phyloP scores from a whole-genome alignment of 1,140 invertebrate genomes.

The Phthorimaea operculella region DNA sequence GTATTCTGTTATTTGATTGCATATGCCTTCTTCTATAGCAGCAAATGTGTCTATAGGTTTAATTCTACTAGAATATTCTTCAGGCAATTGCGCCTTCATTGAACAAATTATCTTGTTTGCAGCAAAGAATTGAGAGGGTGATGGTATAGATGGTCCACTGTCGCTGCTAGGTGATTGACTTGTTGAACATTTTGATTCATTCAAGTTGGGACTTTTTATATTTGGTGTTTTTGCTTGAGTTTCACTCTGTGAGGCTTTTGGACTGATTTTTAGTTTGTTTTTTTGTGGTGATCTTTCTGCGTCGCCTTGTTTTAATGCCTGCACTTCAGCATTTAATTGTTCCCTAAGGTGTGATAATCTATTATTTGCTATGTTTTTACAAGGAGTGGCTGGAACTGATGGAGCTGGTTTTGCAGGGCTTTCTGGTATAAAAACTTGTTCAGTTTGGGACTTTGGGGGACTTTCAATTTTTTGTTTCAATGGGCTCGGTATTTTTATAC shows the following conservation, averaged over 20 bases:
- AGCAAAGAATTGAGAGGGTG: conserved; percentile 57
- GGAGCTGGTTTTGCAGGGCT: neutral
- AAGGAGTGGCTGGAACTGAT: conserved; percentile 1
- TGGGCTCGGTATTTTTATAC: neutral
- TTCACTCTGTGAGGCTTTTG: conserved; percentile 12
- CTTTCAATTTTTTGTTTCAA: neutral
- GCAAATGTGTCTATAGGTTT: conserved; percentile 57
- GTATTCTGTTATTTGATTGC: conserved; percentile 48
- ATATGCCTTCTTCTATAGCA: conserved; percentile 55
- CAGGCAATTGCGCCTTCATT: conserved; percentile 57
- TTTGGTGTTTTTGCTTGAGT: conserved; percentile 8
- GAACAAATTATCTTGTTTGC: conserved; percentile 61
- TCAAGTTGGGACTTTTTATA: conserved; percentile 33
- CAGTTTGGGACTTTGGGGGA: neutral
- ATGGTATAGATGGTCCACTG: conserved; percentile 39
- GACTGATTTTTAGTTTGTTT: conserved; percentile 17
- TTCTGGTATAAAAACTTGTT: neutral
- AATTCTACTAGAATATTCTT: conserved; percentile 44
- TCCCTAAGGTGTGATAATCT: conserved; percentile 38
- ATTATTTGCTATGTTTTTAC: conserved; percentile 39
- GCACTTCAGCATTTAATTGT: conserved; percentile 27
- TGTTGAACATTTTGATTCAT: conserved; percentile 33
- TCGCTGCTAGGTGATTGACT: conserved; percentile 46
- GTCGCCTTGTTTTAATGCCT: conserved; percentile 20
- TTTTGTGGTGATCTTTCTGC: conserved; percentile 19